Evolutionary conservation across 2,113 vertebrate species (phyloP), one percentile per base, ranked within the genome.

Genomic region (Oncorhynchus clarkii): DNA sequence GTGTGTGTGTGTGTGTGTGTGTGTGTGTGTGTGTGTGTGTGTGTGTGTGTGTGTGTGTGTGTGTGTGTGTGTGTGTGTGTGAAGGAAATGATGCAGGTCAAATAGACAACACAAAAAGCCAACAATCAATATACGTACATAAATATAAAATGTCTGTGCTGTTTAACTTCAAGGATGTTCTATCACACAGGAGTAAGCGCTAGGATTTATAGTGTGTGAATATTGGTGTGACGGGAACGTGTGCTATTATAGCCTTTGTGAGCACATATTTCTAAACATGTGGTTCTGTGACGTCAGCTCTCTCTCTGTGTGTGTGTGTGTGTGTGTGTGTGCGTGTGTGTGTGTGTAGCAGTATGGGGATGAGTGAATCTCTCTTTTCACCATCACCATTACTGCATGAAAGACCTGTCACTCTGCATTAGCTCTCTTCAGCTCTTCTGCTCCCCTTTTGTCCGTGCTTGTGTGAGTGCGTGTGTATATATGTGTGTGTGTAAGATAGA

Each of bases 301-400:
- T 75, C 5, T 31, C 5, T 31, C 5, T 31, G 0, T 31, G 0
- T 31, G 65, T 76, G 79, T 72, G 71, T 57, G 14, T 74, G 79
- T 68, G 62, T 6, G 24, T 57, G 29, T 51, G 67, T 72, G 51
- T 72, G 24, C 57, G 29, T 51, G 67, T 72, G 51, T 72, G 71
- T 51, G 22, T 79, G 31, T 16, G 31, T 3, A 73, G 62, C 59
- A 62, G 59, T 62, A 62, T 62, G 18, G 59, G 86, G 86, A 82
- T 92, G 86, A 92, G 90, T 93, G 90, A 89, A 87, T 90, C 85
- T 90, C 86, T 89, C 90, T 90, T 91, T 92, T 93, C 88, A 93
- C 88, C 91, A 90, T 85, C 88, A 90, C 87, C 89, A 91, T 93
- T 92, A 91, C 92, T 91, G 91, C 92, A 92, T 92, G 91, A 93